Evolutionary conservation across 2,888 invertebrate genomes (phyloP).

Genomic region (Eupithecia subfuscata): DNA sequence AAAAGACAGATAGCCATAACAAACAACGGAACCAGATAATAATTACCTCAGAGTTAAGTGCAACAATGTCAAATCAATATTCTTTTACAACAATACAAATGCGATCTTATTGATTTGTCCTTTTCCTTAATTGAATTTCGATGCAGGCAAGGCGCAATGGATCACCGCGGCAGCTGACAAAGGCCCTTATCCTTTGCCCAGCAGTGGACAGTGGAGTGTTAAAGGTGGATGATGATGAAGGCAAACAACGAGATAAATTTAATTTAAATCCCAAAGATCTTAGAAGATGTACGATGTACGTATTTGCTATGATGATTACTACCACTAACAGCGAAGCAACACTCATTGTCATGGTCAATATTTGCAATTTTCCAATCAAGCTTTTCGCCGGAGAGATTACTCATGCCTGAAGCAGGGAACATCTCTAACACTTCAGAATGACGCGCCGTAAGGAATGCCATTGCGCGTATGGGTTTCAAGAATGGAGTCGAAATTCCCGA

Average conservation of each 20-base stretch:
- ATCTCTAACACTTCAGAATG: constrained; percentile 17
- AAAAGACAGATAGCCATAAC: not conserved
- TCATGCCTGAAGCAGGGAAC: constrained; percentile 19
- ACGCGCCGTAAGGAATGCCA: constrained; percentile 21
- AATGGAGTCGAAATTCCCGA: constrained; percentile 7
- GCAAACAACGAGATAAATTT: too few relatives aligned
- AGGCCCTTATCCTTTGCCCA: too few relatives aligned
- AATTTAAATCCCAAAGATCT: too few relatives aligned
- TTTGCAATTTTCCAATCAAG: constrained; percentile 18
- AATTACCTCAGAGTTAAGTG: not conserved
- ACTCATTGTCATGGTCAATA: constrained; percentile 2
- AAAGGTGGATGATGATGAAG: too few relatives aligned
- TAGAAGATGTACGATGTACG: not conserved
- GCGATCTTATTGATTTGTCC: constrained; percentile 1
- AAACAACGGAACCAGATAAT: not conserved
- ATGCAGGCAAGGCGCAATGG: not conserved
- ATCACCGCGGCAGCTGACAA: not conserved
- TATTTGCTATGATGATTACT: not conserved
- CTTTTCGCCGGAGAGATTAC: constrained; percentile 14
- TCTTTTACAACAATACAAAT: not conserved
- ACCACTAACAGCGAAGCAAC: not conserved
- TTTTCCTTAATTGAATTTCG: not conserved
- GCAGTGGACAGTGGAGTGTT: too few relatives aligned
- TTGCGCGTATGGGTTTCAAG: constrained; percentile 9
- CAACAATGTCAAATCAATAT: not conserved